These are phyloP conservation scores for Cyrtorhinus lividipennis DNA, from an alignment of 1,140 invertebrate genomes.

Conservation along the genomic window DNA sequence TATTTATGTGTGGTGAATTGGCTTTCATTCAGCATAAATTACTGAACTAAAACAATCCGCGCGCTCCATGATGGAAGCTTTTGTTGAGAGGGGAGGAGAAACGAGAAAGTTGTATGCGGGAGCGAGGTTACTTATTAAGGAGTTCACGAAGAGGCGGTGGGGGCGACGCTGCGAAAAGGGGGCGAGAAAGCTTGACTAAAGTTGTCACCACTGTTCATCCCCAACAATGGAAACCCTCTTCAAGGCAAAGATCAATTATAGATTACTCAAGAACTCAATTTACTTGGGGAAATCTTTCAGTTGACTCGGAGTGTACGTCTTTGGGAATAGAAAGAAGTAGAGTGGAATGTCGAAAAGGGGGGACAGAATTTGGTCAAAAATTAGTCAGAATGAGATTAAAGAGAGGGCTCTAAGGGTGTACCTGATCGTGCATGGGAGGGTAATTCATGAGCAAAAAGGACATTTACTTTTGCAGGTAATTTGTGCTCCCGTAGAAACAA, in stretches of 20 bases:
- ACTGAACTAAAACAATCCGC: constrained; percentile 12
- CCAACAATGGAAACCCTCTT: constrained; percentile 4
- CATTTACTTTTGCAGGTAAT: too few species aligned
- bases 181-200: background rate
- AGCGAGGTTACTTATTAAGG: constrained; percentile 8
- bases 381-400: too few species aligned
- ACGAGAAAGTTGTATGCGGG: constrained; percentile 6
- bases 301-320: too few species aligned
- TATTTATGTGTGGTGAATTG: constrained; percentile 19
- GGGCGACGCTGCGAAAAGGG: background rate
- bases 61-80: constrained; percentile 6
- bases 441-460: too few species aligned
- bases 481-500: too few species aligned
- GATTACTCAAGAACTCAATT: constrained; percentile 8
- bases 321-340: too few species aligned
- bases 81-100: constrained; percentile 7
- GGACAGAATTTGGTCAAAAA: too few species aligned
- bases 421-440: too few species aligned
- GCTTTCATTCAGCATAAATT: constrained; percentile 21
- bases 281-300: background rate
- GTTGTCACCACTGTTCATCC: constrained; percentile 5
- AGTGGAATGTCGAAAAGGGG: too few species aligned
- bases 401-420: too few species aligned
- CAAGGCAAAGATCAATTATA: constrained; percentile 6
- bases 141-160: constrained; percentile 1